phyloP scores from a whole-genome alignment of 2,888 invertebrate species.

The Lacanobia oleracea region DNA sequence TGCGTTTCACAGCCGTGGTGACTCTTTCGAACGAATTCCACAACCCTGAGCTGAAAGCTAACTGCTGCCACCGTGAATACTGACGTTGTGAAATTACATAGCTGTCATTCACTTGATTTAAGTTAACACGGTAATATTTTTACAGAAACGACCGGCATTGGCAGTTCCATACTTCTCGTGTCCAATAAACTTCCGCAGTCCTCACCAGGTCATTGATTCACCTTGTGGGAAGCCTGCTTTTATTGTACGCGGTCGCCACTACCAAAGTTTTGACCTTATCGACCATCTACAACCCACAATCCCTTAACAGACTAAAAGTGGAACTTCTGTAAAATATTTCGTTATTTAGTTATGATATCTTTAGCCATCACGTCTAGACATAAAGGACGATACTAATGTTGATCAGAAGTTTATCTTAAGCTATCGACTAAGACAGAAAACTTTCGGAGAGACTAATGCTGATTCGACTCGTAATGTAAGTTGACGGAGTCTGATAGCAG shows the following conservation, averaged over 20 bases:
- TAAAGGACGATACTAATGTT: slow-evolving; percentile 54
- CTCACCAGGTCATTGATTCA: too few species aligned
- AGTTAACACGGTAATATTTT: too few species aligned
- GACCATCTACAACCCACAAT: neutral
- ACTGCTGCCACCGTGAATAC: too few species aligned
- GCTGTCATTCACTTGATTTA: too few species aligned
- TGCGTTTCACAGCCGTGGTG: too few species aligned
- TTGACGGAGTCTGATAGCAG: slow-evolving; percentile 46
- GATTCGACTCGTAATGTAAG: slow-evolving; percentile 45
- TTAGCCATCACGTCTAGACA: slow-evolving; percentile 59
- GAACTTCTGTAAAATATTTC: slow-evolving; percentile 20
- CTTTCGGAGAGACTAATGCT: slow-evolving; percentile 39
- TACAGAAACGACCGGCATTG: neutral
- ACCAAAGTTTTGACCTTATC: neutral
- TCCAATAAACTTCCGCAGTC: neutral
- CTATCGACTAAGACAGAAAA: slow-evolving; percentile 51
- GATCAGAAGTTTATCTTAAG: slow-evolving; percentile 58
- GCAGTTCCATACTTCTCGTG: neutral
- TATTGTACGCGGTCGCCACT: neutral
- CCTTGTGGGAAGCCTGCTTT: neutral
- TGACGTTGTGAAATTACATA: too few species aligned
- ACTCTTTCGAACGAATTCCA: too few species aligned
- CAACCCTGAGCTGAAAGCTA: too few species aligned
- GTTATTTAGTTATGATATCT: neutral
- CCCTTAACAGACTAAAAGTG: neutral